Evolutionary conservation across 2,888 invertebrate species (phyloP).

Genomic region (Drosophila hamatofila): DNA sequence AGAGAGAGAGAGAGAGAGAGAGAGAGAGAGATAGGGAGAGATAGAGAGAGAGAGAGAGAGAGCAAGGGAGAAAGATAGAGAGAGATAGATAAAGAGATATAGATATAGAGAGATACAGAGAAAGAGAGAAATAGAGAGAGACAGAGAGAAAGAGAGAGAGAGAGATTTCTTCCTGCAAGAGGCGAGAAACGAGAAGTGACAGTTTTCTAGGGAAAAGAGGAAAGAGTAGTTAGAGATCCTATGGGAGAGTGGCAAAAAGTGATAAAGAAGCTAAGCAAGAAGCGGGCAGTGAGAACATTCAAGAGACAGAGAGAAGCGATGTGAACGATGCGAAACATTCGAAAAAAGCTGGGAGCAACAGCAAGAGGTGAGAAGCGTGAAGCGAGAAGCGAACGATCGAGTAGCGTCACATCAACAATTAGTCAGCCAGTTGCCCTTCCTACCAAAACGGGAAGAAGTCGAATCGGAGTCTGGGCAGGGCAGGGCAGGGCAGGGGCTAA

Average conservation of each 20-base stretch:
- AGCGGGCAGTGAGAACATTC: neutral
- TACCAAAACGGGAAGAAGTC: conserved; percentile 42
- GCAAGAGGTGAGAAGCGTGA: neutral
- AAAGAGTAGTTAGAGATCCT: too few species aligned
- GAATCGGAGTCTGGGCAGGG: neutral
- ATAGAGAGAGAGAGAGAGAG: neutral
- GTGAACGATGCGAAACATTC: too few species aligned
- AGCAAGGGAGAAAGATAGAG: too few species aligned
- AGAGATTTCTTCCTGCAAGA: neutral
- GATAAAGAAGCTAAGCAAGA: too few species aligned
- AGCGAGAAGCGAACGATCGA: neutral
- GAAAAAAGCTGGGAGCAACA: neutral
- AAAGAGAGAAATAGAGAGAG: neutral
- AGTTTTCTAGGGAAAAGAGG: too few species aligned
- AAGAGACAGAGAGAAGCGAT: neutral
- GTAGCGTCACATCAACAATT: conserved; percentile 42
- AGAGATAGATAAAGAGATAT: neutral
- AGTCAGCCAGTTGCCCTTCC: conserved; percentile 49
- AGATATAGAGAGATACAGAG: neutral
- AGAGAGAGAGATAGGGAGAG: neutral
- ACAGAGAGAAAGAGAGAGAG: neutral
- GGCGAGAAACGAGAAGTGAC: neutral
- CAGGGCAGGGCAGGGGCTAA: neutral
- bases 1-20: neutral
- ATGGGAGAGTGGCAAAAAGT: too few species aligned